Percentiles rank a stretch among this genome's conserved stretches.
Conservation (phyloP, 2,888 invertebrate genomes). For the Oscheius sp. region DNA sequence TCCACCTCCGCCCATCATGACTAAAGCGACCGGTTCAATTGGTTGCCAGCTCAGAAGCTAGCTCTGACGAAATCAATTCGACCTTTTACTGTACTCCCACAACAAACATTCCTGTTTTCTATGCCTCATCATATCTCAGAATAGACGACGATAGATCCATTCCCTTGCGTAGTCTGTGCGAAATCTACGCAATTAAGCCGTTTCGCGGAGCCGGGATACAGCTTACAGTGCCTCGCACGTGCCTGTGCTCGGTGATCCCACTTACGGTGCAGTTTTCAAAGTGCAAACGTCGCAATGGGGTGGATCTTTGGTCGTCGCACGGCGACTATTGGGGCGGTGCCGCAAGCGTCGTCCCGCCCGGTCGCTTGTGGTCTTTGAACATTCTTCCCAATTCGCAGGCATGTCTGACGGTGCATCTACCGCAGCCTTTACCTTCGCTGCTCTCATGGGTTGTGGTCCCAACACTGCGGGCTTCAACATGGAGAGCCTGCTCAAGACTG, state of each 20-base stretch:
- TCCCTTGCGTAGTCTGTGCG: background rate
- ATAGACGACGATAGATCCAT: too few relatives aligned
- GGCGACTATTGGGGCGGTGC: slow-evolving; percentile 31
- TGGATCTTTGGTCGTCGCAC: slow-evolving; percentile 35
- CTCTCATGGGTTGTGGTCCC: slow-evolving; percentile 51
- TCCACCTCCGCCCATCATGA: slow-evolving; percentile 13
- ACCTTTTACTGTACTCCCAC: slow-evolving; percentile 1
- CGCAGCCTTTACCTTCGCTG: slow-evolving; percentile 52
- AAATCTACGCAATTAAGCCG: background rate
- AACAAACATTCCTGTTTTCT: background rate
- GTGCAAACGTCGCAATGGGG: slow-evolving; percentile 32
- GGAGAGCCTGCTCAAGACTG: slow-evolving; percentile 41
- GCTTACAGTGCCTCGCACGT: background rate
- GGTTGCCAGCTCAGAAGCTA: slow-evolving; percentile 14
- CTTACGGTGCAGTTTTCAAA: slow-evolving; percentile 32
- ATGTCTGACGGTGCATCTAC: slow-evolving; percentile 47
- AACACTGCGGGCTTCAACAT: slow-evolving; percentile 40
- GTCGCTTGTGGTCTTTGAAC: slow-evolving; percentile 37
- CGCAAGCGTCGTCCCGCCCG: slow-evolving; percentile 36
- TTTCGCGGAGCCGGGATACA: too few relatives aligned
- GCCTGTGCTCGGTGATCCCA: slow-evolving; percentile 1
- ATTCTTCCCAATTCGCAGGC: slow-evolving; percentile 37
- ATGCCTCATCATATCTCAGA: background rate
- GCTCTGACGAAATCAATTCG: slow-evolving; percentile 6
- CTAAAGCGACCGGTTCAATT: slow-evolving; percentile 24